A percentile compares a stretch with the other conserved stretches of the same genome.
These are phyloP conservation scores for Rhagonycha fulva DNA, from an alignment of 2,888 invertebrate genomes.

Conservation along the genomic window DNA sequence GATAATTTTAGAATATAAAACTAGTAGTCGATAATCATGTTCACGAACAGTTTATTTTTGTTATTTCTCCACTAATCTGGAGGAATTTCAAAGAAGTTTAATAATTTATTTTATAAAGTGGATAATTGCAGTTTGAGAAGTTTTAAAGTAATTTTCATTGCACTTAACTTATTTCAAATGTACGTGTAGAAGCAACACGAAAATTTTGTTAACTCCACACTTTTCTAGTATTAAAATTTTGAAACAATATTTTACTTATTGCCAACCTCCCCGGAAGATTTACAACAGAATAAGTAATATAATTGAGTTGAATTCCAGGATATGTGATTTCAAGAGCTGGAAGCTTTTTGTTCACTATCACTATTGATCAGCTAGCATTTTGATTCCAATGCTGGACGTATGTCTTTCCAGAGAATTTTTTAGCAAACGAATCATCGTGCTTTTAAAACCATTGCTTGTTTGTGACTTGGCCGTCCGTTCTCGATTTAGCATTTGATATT, in stretches of 20 bases:
- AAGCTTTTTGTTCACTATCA: neutral
- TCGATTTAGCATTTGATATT: neutral
- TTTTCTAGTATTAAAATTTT: neutral
- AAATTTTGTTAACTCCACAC: neutral
- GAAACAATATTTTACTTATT: neutral
- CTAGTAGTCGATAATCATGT: slow-evolving; percentile 21
- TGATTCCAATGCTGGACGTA: neutral
- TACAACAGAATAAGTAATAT: neutral
- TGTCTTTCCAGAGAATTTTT: neutral
- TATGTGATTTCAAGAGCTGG: neutral
- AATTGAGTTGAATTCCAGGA: neutral
- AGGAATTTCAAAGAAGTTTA: neutral
- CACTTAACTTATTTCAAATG: neutral
- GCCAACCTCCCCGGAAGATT: neutral
- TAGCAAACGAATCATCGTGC: neutral
- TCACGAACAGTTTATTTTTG: slow-evolving; percentile 8
- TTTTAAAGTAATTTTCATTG: neutral
- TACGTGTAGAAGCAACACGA: neutral
- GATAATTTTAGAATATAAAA: slow-evolving; percentile 30
- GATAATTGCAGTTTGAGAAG: neutral
- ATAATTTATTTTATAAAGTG: neutral
- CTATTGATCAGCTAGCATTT: neutral
- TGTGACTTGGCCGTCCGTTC: neutral
- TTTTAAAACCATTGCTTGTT: neutral
- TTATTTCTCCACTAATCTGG: neutral